Base-by-base conservation (phyloP, 2,888 invertebrate genomes). In the Sinelater perroti region DNA sequence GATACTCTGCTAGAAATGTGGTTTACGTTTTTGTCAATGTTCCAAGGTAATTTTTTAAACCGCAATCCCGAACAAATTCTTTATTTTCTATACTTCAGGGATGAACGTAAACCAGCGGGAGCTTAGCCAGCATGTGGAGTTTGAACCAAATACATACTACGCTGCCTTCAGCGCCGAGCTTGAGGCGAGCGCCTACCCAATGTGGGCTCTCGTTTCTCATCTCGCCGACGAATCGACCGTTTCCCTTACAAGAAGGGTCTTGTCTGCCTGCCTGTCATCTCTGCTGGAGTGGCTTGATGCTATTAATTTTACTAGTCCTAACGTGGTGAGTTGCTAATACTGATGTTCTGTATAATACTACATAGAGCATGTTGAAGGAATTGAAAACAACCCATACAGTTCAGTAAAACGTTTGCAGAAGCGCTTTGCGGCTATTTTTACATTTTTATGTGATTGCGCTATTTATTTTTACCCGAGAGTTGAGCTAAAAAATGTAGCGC, bases 101-200 rank as follows among this genome's bases (percentile, higher is more conserved):
- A 97, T 98, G 97, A 97, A 97, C 81, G 91, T 96, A 45, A 97
- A 97, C 81, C 87, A 92, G 66, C 86, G 96, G 61, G 95, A 97
- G 78, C 82, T 93, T 64, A 88, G 86, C 69, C 90, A 91, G 49
- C 97, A 97, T 80, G 91, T 97, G 10, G 97, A 97, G 81, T 96
- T 93, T 81, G 97, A 98, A 79, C 95, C 96, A 33, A 95, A 94
- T 65, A 94, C 95, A 10, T 98, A 97, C 81, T 97, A 97, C 81
- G 95, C 97, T 38, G 96, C 97, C 20, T 98, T 97, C 81, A 95
- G 95, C 60, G 97, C 97, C 66, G 97, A 98, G 82, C 80, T 97
- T 67, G 97, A 98, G 81, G 95, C 96, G 16, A 95, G 95, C 70
- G 95, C 97, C 8, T 95, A 96, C 80, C 96, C 97, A 1, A 95